Base-by-base conservation (phyloP, 1,140 invertebrate genomes). In the Carcinoscorpius rotundicauda region DNA sequence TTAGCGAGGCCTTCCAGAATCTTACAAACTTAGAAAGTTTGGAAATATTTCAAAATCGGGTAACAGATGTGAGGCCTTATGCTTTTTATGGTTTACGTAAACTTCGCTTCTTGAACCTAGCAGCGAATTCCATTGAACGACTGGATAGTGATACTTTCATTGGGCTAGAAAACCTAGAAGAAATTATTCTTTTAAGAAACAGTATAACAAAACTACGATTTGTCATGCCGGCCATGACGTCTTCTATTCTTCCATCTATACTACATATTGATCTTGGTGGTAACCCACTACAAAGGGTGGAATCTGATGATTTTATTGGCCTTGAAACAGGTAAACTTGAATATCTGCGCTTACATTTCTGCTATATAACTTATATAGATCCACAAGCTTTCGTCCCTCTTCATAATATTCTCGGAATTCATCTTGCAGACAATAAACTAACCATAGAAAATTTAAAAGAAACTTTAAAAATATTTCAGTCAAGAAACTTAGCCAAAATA, bases 111-210 rank as follows among this genome's bases (percentile, higher is more conserved):
- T 55, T 55, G n/a, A 55, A 55, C 53, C n/a, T 55, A n/a, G 53
- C 53, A 8, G 53, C n/a, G 6, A 55, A 55, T 55, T 8, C n/a
- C 6, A 55, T 55, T 55, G n/a, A 6, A 8, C 6, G 6, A n/a
- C 53, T 55, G n/a, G 6, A 55, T n/a, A 0, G 6, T 55, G 64
- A 65, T 52, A 62, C 64, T n/a, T 68, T 68, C 29, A 60, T 62
- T 51, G 67, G 67, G 11, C 58, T 68, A 3, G 64, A 65, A 66
- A 57, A 63, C 3, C 48, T 68, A 4, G 64, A 68, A 66, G 6
- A n/a, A 55, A 55, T 55, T 55, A 55, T 55, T 55, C 53, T 55
- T 8, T 8, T 55, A n/a, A 55, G n/a, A 55, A 55, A 55, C n/a
- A n/a, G n/a, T 1, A 55, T 55, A 8, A 55, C 6, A n/a, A 3